Conservation (phyloP, 2,797 vertebrate genomes). For the Semotilus atromaculatus region DNA sequence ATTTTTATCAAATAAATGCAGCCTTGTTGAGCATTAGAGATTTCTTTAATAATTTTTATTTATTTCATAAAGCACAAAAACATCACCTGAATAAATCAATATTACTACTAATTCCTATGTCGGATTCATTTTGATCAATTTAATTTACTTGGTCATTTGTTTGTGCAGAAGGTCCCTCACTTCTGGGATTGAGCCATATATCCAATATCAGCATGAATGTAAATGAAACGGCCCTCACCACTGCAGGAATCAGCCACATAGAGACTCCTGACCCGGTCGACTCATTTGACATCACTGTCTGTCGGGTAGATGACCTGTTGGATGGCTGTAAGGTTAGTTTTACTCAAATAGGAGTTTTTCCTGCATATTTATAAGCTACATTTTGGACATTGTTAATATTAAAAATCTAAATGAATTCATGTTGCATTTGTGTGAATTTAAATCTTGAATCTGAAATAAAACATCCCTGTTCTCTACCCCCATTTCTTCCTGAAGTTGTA, state of each 20-base stretch:
- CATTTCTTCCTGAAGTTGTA: conserved; percentile 80
- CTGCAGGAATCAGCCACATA: conserved; percentile 76
- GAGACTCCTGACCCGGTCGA: conserved; percentile 85
- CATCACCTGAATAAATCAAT: background rate
- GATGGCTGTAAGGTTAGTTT: conserved; percentile 92
- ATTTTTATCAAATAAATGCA: background rate
- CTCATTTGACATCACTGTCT: conserved; percentile 84
- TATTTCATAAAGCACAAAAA: background rate
- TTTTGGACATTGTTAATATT: background rate
- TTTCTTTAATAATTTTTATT: background rate
- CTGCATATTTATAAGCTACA: background rate
- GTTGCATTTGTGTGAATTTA: background rate
- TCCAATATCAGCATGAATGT: conserved; percentile 86
- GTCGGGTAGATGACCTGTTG: conserved; percentile 88
- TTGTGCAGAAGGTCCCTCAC: conserved; percentile 69
- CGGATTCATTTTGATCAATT: background rate
- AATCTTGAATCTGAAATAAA: background rate
- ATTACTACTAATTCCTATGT: background rate
- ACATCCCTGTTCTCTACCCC: background rate
- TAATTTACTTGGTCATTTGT: background rate
- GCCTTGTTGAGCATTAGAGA: background rate
- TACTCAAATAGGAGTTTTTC: background rate
- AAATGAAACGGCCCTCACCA: conserved; percentile 85
- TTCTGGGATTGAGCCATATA: conserved; percentile 93
- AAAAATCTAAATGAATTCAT: background rate